phyloP scores from a whole-genome alignment of 2,797 vertebrate genomes.

The Borostomias antarcticus region DNA sequence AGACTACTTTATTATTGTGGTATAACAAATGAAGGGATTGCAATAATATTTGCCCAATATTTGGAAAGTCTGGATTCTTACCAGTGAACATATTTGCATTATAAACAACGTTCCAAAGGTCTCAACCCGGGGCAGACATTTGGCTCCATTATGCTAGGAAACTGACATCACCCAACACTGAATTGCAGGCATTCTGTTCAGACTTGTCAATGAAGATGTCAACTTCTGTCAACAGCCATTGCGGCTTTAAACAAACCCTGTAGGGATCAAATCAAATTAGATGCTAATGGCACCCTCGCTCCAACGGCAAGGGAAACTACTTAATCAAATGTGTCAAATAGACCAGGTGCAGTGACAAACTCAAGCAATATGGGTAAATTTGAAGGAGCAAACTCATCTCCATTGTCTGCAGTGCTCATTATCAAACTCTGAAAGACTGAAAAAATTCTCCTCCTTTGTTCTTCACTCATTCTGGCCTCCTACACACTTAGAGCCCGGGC shows the following conservation, averaged over 20 bases:
- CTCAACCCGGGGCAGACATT: background rate
- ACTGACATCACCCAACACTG: background rate
- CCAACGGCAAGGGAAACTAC: slow-evolving; percentile 42
- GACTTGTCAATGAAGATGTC: slow-evolving; percentile 8
- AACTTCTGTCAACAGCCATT: background rate
- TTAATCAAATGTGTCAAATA: slow-evolving; percentile 54
- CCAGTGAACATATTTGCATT: slow-evolving; percentile 2
- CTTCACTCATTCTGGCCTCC: slow-evolving; percentile 45
- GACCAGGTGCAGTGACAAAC: slow-evolving; percentile 42
- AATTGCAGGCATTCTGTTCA: background rate
- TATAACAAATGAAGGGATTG: background rate
- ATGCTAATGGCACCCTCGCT: slow-evolving; percentile 21
- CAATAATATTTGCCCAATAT: background rate
- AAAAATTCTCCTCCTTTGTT: slow-evolving; percentile 44
- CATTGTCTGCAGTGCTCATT: slow-evolving; percentile 47
- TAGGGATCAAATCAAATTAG: slow-evolving; percentile 13
- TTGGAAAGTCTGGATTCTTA: background rate
- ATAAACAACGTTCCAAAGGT: slow-evolving; percentile 5
- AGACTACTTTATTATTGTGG: background rate
- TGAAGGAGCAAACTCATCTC: slow-evolving; percentile 36
- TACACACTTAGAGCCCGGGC: slow-evolving; percentile 54
- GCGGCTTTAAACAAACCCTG: background rate
- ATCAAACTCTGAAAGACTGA: slow-evolving; percentile 45
- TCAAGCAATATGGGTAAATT: slow-evolving; percentile 31
- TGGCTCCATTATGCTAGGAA: slow-evolving; percentile 7